Base-by-base conservation (phyloP, 1,140 invertebrate species). In the Bombus turneri region DNA sequence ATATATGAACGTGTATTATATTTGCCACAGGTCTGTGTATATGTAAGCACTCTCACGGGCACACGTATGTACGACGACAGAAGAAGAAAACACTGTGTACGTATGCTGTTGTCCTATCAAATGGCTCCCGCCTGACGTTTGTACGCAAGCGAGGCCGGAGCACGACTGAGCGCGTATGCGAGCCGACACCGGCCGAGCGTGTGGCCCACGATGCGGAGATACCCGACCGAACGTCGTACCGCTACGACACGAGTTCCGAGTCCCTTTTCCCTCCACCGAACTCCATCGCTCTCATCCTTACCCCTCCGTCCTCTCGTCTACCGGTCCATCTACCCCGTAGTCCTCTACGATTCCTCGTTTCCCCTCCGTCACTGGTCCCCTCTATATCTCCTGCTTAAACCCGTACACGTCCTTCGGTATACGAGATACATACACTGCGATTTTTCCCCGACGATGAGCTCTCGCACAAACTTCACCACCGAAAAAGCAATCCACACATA, bases 141-240 rank as follows among this genome's bases (percentile, higher is more conserved):
- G 10, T 41, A 88, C 83, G 81, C 77, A 41, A 86, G 69, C 86
- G 69, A 91, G 69, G 68, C 79, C 84, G 78, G 87, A 91, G 87
- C 81, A 91, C 89, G 87, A 91, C 90, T 91, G 85, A 87, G 72
- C 84, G 82, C 87, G 87, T 76, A 83, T 72, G 88, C 81, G 87
- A 90, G 79, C 90, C 90, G 90, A 90, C 79, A 77, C 86, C 79
- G 86, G 83, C 89, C 89, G 89, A 90, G 88, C 88, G 89, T 90
- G 89, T 87, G 89, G 88, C 79, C 81, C 82, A 77, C 83, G 87
- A 86, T 43, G 68, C 90, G 90, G 90, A 91, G 90, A 91, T 91
- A 91, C 87, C 90, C 90, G 90, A 91, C 83, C 86, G 90, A 91
- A 72, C 86, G 86, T 90, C 90, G 86, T 90, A 90, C 80, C 89